phyloP scores from a whole-genome alignment of 2,113 vertebrate genomes.

The Muntiacus reevesi region DNA sequence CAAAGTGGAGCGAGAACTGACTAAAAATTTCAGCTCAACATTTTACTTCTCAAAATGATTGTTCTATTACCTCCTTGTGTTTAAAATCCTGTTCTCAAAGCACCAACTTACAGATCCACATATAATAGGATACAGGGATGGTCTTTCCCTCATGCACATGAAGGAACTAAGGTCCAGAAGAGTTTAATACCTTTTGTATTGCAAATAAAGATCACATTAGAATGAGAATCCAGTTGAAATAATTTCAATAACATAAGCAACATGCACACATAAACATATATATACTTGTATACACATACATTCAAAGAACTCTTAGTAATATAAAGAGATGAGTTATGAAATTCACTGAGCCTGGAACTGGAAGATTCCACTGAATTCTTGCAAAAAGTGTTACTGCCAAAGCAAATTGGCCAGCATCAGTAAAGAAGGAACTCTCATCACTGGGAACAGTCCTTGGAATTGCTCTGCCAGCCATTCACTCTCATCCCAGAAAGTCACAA shows the following conservation, averaged over 20 bases:
- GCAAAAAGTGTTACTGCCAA: not conserved
- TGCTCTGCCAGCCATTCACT: conserved; percentile 11
- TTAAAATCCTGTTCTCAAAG: not conserved
- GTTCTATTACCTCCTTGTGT: not conserved
- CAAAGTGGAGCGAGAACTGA: not conserved
- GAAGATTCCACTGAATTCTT: not conserved
- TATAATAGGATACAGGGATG: not conserved
- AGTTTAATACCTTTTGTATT: not conserved
- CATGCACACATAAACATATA: not conserved
- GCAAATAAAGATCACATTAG: not conserved
- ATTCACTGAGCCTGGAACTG: not conserved
- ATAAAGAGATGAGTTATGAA: conserved; percentile 5
- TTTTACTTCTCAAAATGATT: not conserved
- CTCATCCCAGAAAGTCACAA: conserved; percentile 51
- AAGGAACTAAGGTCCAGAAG: not conserved
- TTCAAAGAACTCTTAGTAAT: not conserved
- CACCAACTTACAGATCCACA: not conserved
- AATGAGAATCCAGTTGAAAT: not conserved
- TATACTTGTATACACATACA: not conserved
- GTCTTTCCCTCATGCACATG: not conserved
- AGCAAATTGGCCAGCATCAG: conserved; percentile 43
- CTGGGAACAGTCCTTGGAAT: conserved; percentile 2
- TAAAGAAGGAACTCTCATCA: not conserved
- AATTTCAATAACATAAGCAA: not conserved
- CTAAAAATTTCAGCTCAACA: not conserved